Evolutionary conservation across 2,113 vertebrate genomes (phyloP), one percentile per base, ranked within the genome.

Genomic region (Dicentrarchus labrax): DNA sequence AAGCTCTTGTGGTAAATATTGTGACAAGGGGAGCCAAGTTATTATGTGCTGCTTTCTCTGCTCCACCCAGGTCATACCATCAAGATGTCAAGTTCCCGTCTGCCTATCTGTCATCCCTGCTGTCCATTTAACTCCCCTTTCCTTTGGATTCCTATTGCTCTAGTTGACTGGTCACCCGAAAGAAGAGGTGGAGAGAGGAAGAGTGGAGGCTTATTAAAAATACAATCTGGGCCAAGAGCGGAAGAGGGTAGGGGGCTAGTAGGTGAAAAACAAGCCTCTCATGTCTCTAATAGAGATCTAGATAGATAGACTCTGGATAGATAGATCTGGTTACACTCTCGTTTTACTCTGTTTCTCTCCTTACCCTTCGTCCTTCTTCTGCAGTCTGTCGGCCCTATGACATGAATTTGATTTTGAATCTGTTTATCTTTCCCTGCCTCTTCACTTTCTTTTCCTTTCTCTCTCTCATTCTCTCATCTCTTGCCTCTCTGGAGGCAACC

Each of bases 181-280:
- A 54, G 69, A 83, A 16, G 80, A 79, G 53, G 41, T 53, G 65
- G 68, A 84, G 72, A 68, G 39, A 21, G 80, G 48, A 41, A 51
- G 76, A 79, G 76, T 41, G 47, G 50, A 80, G 22, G 72, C 86
- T 89, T 82, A 92, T 90, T 89, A 85, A 91, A 91, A 91, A 84
- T 88, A 90, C 74, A 89, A 76, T 80, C 72, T 77, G 86, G 67
- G 68, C 69, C 2, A 16, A 41, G 41, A 71, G 67, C 78, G 51
- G 79, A 82, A 70, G 57, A 83, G 61, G 77, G 54, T 62, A 74
- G 50, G 65, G 86, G 75, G 78, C 74, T 69, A 53, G 76, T 74
- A 85, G 88, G 88, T 93, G 80, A 82, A 88, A 91, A 88, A 82
- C 82, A 89, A 85, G 78, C 64, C 84, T 83, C 79, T 54, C 1